These are phyloP conservation scores for Ptyas mucosa DNA, from an alignment of 2,113 vertebrate genomes.

Conservation along the genomic window DNA sequence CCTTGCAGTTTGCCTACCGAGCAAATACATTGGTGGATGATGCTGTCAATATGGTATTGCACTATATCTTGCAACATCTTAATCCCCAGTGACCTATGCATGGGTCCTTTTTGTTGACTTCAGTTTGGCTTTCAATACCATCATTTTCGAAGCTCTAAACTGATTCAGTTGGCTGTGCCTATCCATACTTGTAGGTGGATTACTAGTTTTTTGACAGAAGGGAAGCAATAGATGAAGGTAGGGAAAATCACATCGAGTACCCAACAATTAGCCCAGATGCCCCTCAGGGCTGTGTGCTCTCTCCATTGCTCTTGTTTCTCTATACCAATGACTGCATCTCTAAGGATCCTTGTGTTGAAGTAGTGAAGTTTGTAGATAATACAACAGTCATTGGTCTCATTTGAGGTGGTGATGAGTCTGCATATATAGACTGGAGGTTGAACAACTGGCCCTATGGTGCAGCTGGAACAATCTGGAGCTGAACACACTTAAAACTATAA, in stretches of 20 bases:
- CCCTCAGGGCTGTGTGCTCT: background rate
- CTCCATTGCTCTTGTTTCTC: background rate
- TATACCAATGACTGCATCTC: background rate
- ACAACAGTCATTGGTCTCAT: background rate
- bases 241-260: background rate
- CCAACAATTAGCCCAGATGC: background rate
- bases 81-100: background rate
- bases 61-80: background rate
- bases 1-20: background rate
- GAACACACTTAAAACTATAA: background rate
- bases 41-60: background rate
- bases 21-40: background rate
- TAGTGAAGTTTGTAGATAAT: background rate
- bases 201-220: background rate
- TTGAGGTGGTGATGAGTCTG: background rate
- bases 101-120: background rate
- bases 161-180: background rate
- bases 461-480: background rate
- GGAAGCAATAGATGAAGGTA: background rate
- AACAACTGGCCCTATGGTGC: background rate
- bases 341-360: background rate
- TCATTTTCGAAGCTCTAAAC: background rate
- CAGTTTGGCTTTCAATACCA: background rate
- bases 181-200: background rate
- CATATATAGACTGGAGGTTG: background rate